Evolutionary conservation across 2,113 vertebrate genomes (phyloP).

Genomic region (Prochilodus magdalenae): DNA sequence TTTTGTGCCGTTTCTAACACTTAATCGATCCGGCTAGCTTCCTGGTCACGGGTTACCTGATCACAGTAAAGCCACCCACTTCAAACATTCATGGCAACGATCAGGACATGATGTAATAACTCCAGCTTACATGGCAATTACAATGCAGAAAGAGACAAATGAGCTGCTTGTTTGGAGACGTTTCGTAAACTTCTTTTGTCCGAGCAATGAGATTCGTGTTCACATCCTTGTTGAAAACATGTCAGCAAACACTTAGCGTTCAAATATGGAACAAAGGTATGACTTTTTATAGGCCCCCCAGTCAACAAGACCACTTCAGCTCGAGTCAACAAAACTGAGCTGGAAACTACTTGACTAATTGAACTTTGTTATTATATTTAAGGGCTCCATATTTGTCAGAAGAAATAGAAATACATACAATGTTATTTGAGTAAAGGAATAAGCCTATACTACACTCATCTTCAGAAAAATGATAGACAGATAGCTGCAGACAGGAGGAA

Average conservation of each 20-base stretch:
- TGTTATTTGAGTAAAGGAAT: no score
- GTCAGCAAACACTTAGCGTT: background rate
- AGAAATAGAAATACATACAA: no score
- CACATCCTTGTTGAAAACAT: slow-evolving; percentile 6
- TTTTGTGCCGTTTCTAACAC: slow-evolving; percentile 27
- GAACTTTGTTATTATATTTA: no score
- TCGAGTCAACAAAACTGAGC: no score
- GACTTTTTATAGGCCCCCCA: background rate
- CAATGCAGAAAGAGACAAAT: slow-evolving; percentile 24
- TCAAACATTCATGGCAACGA: background rate
- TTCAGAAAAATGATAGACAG: no score
- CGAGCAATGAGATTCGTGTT: background rate
- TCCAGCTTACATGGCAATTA: background rate
- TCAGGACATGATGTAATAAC: slow-evolving; percentile 6
- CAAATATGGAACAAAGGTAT: background rate
- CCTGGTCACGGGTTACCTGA: slow-evolving; percentile 28
- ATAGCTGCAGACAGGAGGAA: no score
- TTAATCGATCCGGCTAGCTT: slow-evolving; percentile 40
- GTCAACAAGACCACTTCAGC: no score
- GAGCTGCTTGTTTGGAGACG: slow-evolving; percentile 12
- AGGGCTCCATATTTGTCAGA: no score
- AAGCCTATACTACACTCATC: no score
- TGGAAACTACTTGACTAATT: no score
- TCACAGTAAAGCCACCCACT: slow-evolving; percentile 25
- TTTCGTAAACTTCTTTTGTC: background rate